A percentile compares a stretch with the other conserved stretches of the same genome.
Conservation (phyloP, 2,797 vertebrate genomes). For the Scleropages formosus region DNA sequence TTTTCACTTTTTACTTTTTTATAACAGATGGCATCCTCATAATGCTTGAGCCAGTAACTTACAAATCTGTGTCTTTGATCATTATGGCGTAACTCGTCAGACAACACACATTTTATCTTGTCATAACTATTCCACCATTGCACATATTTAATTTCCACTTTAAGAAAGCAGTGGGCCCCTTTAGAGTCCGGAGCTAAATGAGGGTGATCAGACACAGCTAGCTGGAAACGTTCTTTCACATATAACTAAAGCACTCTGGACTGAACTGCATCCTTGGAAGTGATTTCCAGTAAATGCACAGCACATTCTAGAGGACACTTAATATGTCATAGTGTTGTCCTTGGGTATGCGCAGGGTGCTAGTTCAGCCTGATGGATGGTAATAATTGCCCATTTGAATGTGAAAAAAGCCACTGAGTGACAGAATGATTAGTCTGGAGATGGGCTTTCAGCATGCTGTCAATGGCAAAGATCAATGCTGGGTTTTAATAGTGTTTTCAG, state of each 20-base stretch:
- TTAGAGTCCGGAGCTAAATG: neutral
- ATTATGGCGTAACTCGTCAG: too few relatives aligned
- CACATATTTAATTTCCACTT: neutral
- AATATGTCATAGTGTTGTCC: constrained; percentile 69
- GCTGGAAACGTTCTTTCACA: too few relatives aligned
- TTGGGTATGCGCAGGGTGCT: constrained; percentile 58
- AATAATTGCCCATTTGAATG: constrained; percentile 58
- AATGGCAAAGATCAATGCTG: constrained; percentile 19
- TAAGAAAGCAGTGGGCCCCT: neutral
- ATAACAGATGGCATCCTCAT: too few relatives aligned
- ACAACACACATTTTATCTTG: too few relatives aligned
- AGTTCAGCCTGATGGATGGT: constrained; percentile 61
- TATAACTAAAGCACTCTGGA: constrained; percentile 34
- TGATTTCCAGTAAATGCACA: constrained; percentile 60
- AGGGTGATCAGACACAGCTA: neutral
- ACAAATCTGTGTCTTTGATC: too few relatives aligned
- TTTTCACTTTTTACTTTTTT: too few relatives aligned
- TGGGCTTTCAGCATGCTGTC: constrained; percentile 21
- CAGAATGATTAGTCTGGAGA: constrained; percentile 23
- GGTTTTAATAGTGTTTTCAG: constrained; percentile 39
- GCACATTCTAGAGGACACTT: constrained; percentile 66
- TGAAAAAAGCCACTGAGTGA: constrained; percentile 35
- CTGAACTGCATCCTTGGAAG: constrained; percentile 60
- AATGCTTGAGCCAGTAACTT: too few relatives aligned
- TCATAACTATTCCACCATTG: neutral